phyloP scores from a whole-genome alignment of 2,797 vertebrate species.

The Pogonophryne albipinna region DNA sequence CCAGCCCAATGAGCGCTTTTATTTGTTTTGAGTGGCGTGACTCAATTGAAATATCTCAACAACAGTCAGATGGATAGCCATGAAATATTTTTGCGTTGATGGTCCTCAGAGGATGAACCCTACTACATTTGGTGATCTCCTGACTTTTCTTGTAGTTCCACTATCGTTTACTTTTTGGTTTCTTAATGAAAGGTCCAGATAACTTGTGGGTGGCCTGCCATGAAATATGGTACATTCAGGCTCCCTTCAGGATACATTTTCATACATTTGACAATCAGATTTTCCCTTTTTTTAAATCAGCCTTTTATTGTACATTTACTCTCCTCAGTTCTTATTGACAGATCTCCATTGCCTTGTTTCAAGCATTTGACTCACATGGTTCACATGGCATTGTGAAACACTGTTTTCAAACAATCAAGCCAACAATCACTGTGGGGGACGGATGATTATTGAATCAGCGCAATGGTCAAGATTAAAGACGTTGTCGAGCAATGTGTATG shows the following conservation, averaged over 20 bases:
- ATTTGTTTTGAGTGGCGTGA: not conserved
- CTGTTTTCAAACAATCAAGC: too few relatives aligned
- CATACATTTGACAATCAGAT: too few relatives aligned
- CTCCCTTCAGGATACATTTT: not conserved
- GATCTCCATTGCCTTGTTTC: not conserved
- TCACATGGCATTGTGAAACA: too few relatives aligned
- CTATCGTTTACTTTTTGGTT: not conserved
- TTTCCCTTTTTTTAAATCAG: too few relatives aligned
- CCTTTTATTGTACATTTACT: not conserved
- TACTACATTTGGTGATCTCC: not conserved
- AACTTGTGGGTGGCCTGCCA: not conserved
- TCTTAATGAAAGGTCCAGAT: not conserved
- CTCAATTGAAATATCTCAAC: not conserved
- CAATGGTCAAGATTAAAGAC: too few relatives aligned
- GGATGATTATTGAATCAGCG: too few relatives aligned
- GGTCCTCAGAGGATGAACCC: not conserved
- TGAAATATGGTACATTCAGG: not conserved
- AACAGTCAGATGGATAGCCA: too few relatives aligned
- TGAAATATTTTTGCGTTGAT: not conserved
- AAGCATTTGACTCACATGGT: too few relatives aligned
- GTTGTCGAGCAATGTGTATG: too few relatives aligned
- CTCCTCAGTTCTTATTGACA: constrained; percentile 36
- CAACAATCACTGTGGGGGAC: too few relatives aligned
- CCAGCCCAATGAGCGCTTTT: not conserved
- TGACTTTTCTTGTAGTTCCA: not conserved